Percentiles rank a stretch among this genome's conserved stretches.
Conservation (phyloP, 2,888 invertebrate species). For the Proisotoma minuta region DNA sequence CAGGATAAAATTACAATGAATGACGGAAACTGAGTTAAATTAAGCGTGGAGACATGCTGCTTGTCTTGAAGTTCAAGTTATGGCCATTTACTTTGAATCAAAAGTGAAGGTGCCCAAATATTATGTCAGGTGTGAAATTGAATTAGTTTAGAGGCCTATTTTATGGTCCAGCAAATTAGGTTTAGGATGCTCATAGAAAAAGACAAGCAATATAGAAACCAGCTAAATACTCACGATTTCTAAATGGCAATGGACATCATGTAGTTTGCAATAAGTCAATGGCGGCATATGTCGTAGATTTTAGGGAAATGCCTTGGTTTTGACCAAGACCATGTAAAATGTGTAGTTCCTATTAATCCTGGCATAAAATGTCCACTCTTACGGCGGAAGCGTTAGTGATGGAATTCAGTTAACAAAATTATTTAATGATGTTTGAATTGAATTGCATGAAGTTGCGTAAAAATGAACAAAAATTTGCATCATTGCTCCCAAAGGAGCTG, state of each 20-base stretch:
- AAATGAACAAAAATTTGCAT: not conserved
- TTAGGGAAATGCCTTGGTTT: not conserved
- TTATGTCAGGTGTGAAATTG: slow-evolving; percentile 21
- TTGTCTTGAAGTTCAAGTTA: not conserved
- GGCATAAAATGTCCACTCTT: too few species aligned
- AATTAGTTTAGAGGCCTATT: slow-evolving; percentile 9
- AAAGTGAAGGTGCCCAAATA: slow-evolving; percentile 8
- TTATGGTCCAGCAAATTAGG: slow-evolving; percentile 11
- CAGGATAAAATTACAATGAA: too few species aligned
- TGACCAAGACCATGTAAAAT: slow-evolving; percentile 8
- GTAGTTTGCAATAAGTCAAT: not conserved
- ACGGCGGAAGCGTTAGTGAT: too few species aligned
- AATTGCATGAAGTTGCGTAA: not conserved
- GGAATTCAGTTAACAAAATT: not conserved
- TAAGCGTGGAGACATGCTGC: too few species aligned
- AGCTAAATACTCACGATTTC: slow-evolving; percentile 4
- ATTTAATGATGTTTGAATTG: not conserved
- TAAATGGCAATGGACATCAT: not conserved
- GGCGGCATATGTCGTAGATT: not conserved
- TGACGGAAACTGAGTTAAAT: too few species aligned
- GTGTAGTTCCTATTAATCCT: slow-evolving; percentile 4
- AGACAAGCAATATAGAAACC: not conserved
- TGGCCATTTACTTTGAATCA: not conserved
- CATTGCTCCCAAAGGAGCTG: not conserved
- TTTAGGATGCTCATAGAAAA: not conserved